phyloP scores from a whole-genome alignment of 2,888 invertebrate genomes.

The Hanleya hanleyi region DNA sequence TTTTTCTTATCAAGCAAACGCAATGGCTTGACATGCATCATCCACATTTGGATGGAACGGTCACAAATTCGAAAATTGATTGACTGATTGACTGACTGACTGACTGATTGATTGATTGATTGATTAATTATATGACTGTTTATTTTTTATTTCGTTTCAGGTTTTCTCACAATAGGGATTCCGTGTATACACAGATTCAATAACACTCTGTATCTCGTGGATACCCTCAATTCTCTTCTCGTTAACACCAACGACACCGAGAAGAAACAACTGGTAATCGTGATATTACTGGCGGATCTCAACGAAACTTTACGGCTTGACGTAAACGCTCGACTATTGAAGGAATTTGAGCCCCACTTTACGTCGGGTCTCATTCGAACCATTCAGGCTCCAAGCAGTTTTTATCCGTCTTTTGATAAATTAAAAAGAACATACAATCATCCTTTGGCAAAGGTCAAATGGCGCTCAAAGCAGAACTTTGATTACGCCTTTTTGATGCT shows the following conservation, averaged over 20 bases:
- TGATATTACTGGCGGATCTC: constrained; percentile 71
- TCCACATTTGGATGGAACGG: too few species aligned
- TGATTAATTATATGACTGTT: too few species aligned
- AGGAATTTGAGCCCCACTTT: constrained; percentile 46
- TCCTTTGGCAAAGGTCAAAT: constrained; percentile 62
- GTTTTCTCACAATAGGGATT: constrained; percentile 72
- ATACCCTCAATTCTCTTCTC: constrained; percentile 71
- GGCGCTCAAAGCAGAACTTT: constrained; percentile 73
- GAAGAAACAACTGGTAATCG: constrained; percentile 59
- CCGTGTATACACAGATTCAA: constrained; percentile 71
- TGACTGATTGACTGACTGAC: too few species aligned
- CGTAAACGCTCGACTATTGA: constrained; percentile 37
- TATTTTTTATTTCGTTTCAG: constrained; percentile 43
- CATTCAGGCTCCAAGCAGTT: constrained; percentile 54
- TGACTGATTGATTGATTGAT: too few species aligned
- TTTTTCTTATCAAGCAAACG: too few species aligned
- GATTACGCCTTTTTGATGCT: constrained; percentile 72
- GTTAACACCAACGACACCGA: constrained; percentile 62
- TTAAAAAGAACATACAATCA: constrained; percentile 67
- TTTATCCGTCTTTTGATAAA: constrained; percentile 53
- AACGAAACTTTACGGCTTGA: constrained; percentile 52
- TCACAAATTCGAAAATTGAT: too few species aligned
- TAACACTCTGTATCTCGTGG: constrained; percentile 67
- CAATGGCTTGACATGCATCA: too few species aligned
- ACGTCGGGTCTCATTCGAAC: constrained; percentile 70